A percentile compares a stretch with the other conserved stretches of the same genome.
phyloP scores from a whole-genome alignment of 2,888 invertebrate genomes.

The Latrodectus hesperus region DNA sequence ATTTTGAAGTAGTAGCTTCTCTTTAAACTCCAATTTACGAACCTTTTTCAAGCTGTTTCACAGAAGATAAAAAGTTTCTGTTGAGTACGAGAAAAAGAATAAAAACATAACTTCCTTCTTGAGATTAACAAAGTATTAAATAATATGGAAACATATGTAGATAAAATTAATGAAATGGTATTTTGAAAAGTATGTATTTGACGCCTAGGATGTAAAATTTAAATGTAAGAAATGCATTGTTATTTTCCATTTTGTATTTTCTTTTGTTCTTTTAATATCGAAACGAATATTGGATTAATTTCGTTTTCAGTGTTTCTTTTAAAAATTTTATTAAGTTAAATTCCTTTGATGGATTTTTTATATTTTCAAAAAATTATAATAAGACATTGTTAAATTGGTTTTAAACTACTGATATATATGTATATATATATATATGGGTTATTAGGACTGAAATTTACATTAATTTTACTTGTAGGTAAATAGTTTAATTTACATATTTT shows the following conservation, averaged over 20 bases:
- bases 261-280: not conserved
- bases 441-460: no score
- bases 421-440: no score
- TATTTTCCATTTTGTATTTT: not conserved
- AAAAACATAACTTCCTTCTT: not conserved
- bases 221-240: not conserved
- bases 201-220: not conserved
- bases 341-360: not conserved
- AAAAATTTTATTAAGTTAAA: not conserved
- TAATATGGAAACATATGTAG: slow-evolving; percentile 15
- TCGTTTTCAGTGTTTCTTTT: not conserved
- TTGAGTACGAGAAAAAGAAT: not conserved
- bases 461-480: no score
- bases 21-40: slow-evolving; percentile 38
- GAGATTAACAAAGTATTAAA: slow-evolving; percentile 28
- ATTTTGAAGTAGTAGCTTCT: slow-evolving; percentile 5
- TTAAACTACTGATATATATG: no score
- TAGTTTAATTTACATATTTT: no score
- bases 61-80: not conserved
- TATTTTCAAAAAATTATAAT: not conserved
- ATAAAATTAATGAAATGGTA: slow-evolving; percentile 8
- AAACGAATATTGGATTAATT: not conserved
- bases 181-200: not conserved
- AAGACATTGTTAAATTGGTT: not conserved
- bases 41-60: slow-evolving; percentile 23